Evolutionary conservation across 64 coral and sea anemone species (phyloP), one percentile per base, ranked within the genome.

Genomic region (Dendronephthya gigantea): DNA sequence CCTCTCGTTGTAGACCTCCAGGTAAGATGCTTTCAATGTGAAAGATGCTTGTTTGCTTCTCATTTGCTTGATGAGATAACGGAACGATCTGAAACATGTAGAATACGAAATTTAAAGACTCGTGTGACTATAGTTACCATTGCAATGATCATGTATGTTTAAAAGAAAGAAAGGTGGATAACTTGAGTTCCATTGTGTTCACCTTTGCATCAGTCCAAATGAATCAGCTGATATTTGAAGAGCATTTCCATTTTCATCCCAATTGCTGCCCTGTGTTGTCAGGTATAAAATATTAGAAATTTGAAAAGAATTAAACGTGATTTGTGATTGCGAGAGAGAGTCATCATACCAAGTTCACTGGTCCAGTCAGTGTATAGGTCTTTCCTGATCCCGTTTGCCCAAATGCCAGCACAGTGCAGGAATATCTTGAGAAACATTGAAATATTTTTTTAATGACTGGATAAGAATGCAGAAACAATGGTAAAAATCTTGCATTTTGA

Each of bases 331-430:
- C n/a, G n/a, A n/a, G n/a, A n/a, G n/a, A n/a, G n/a, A n/a, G n/a
- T n/a, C n/a, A n/a, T 66, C 29, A 4, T 75, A 97, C 94, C 76
- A 90, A 68, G 66, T 84, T 94, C 38, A 94, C 59, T 14, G 94
- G 94, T 30, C 94, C 94, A 82, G 94, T 97, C 22, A 97, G 89
- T 13, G 94, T 97, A 40, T 93, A 89, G 4, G 94, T 97, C 85
- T 97, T 97, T 49, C 94, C 94, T 86, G 94, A 97, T 38, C 94
- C 94, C 68, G 94, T 97, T 66, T 97, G 94, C 51, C 94, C 94
- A 87, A 93, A 97, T 33, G 94, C 94, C 88, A 97, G 91, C 50
- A 89, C 92, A 82, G 94, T 97, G 86, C 94, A 97, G 25, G 94
- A 97, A 89, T 97, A 97, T 36, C 94, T 97, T 37, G 31, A 68